phyloP scores from a whole-genome alignment of 2,113 vertebrate genomes.

The Epinephelus lanceolatus region DNA sequence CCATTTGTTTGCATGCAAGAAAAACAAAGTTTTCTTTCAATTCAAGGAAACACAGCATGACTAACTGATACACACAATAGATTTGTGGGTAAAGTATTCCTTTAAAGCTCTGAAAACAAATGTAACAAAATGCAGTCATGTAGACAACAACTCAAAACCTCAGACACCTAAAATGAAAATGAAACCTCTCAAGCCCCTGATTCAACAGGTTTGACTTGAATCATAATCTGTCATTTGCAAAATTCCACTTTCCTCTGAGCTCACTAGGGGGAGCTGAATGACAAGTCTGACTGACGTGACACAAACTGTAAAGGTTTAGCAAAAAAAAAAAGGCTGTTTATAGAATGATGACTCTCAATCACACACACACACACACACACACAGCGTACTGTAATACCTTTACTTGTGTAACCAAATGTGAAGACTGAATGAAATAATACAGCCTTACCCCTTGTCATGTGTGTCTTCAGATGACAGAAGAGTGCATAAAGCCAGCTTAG shows the following conservation, averaged over 20 bases:
- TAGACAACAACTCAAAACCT: background rate
- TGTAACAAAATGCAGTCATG: conserved; percentile 1
- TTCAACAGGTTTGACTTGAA: background rate
- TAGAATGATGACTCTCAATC: conserved; percentile 32
- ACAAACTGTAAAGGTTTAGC: background rate
- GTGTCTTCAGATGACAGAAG: conserved; percentile 35
- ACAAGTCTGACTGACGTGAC: conserved; percentile 18
- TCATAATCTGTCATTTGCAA: background rate
- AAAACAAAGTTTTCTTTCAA: too few relatives aligned
- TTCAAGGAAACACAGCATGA: too few relatives aligned
- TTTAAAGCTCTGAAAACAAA: background rate
- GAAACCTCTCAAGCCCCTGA: background rate
- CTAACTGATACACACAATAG: too few relatives aligned
- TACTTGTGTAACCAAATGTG: conserved; percentile 3
- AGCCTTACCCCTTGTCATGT: conserved; percentile 35
- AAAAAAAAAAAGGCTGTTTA: background rate
- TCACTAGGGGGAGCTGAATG: conserved; percentile 71
- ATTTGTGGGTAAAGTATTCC: too few relatives aligned
- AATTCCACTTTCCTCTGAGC: background rate
- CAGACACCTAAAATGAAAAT: background rate
- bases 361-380: conserved; percentile 40
- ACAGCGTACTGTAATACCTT: background rate
- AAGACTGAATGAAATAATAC: conserved; percentile 20
- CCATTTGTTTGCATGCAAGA: too few relatives aligned
- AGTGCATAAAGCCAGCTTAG: conserved; percentile 29